These are phyloP conservation scores for Gnathonemus longibarbis DNA, from an alignment of 2,113 vertebrate genomes.

Conservation along the genomic window DNA sequence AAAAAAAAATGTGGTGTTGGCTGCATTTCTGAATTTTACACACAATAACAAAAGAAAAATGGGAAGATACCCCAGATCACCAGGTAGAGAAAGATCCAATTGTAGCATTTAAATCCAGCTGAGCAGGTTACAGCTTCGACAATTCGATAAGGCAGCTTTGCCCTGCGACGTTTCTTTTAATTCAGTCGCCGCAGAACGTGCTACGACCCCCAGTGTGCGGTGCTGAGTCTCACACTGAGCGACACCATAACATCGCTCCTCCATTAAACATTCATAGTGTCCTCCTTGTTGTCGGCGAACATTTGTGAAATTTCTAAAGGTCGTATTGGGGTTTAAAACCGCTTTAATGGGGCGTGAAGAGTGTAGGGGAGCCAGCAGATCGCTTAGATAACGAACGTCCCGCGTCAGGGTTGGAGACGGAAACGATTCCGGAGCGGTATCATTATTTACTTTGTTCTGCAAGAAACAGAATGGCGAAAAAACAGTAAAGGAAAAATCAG, in stretches of 20 bases:
- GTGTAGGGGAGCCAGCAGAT: slow-evolving; percentile 11
- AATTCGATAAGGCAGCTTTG: not conserved
- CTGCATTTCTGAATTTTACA: not conserved
- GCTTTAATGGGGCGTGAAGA: slow-evolving; percentile 40
- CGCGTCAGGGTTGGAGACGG: not conserved
- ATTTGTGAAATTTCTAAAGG: slow-evolving; percentile 36
- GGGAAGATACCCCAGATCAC: not conserved
- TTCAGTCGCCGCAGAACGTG: not conserved
- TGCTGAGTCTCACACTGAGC: not conserved
- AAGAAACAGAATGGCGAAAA: not conserved
- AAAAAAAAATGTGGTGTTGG: too few species aligned
- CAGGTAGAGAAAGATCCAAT: not conserved
- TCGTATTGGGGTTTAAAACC: slow-evolving; percentile 40
- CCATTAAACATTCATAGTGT: slow-evolving; percentile 51
- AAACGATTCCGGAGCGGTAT: not conserved
- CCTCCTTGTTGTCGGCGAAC: slow-evolving; percentile 37
- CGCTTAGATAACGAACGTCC: not conserved
- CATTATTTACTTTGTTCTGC: not conserved
- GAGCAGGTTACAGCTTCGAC: not conserved
- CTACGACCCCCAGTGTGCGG: too few species aligned
- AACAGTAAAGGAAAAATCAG: not conserved
- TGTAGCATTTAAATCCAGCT: not conserved
- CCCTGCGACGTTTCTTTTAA: not conserved
- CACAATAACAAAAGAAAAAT: not conserved
- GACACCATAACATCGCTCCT: slow-evolving; percentile 38